These are phyloP conservation scores for Bos javanicus DNA, from an alignment of 2,113 vertebrate species.

Conservation along the genomic window DNA sequence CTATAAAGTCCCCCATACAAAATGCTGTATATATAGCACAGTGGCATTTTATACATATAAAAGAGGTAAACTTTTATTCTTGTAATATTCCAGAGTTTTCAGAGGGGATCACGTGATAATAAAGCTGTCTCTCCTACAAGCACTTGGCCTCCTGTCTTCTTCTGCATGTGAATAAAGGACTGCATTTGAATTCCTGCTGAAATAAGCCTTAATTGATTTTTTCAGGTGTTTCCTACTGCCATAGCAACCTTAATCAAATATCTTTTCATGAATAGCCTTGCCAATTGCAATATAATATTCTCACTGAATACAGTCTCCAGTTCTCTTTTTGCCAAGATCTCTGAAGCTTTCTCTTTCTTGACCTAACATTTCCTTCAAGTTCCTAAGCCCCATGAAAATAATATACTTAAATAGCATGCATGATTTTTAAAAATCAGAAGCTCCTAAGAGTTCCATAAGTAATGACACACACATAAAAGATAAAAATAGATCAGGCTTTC, in stretches of 20 bases:
- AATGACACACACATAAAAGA: conserved; percentile 46
- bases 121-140: conserved; percentile 34
- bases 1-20: neutral
- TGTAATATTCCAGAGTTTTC: conserved; percentile 41
- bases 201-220: conserved; percentile 77
- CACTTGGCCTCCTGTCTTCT: conserved; percentile 69
- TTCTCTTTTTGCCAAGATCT: conserved; percentile 63
- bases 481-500: conserved; percentile 69
- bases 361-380: conserved; percentile 67
- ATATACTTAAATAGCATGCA: conserved; percentile 44
- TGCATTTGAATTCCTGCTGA: conserved; percentile 62
- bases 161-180: conserved; percentile 59
- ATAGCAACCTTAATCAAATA: conserved; percentile 80
- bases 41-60: neutral
- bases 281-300: conserved; percentile 69
- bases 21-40: conserved; percentile 42
- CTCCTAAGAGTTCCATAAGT: conserved; percentile 61
- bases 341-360: conserved; percentile 61
- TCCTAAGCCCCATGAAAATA: conserved; percentile 56
- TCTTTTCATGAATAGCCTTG: conserved; percentile 74
- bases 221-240: conserved; percentile 79
- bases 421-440: conserved; percentile 56
- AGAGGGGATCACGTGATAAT: neutral
- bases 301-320: conserved; percentile 63
- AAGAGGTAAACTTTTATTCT: conserved; percentile 51